Evolutionary conservation across 2,888 invertebrate genomes (phyloP).

Genomic region (Callosobruchus maculatus): DNA sequence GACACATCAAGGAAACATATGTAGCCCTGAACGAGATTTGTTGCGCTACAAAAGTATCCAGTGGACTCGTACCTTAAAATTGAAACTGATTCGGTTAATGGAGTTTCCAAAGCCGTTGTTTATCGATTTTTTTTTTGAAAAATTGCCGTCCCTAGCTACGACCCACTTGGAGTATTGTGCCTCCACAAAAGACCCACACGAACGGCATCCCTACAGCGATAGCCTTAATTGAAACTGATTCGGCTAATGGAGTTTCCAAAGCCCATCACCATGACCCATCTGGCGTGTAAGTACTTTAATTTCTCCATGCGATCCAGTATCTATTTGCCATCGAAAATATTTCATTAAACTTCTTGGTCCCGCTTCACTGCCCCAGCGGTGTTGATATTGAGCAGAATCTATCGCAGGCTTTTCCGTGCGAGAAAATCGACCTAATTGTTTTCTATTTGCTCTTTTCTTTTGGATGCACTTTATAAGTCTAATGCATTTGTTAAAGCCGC

Average conservation of each 20-base stretch:
- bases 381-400: background rate
- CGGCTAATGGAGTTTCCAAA: background rate
- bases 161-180: too few relatives aligned
- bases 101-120: too few relatives aligned
- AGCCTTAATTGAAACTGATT: background rate
- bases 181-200: too few relatives aligned
- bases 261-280: background rate
- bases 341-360: background rate
- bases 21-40: too few relatives aligned
- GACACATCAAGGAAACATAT: too few relatives aligned
- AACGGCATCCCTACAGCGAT: too few relatives aligned
- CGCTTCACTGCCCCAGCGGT: background rate
- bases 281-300: background rate
- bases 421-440: background rate
- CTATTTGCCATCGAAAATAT: background rate
- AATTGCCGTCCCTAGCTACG: too few relatives aligned
- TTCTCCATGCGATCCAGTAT: background rate
- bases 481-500: background rate
- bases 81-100: too few relatives aligned
- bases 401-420: background rate
- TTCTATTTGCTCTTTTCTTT: background rate
- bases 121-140: too few relatives aligned
- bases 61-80: too few relatives aligned
- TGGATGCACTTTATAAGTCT: background rate
- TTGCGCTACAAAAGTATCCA: too few relatives aligned